Conservation (phyloP, 2,888 invertebrate species). For the Xestia c-nigrum region DNA sequence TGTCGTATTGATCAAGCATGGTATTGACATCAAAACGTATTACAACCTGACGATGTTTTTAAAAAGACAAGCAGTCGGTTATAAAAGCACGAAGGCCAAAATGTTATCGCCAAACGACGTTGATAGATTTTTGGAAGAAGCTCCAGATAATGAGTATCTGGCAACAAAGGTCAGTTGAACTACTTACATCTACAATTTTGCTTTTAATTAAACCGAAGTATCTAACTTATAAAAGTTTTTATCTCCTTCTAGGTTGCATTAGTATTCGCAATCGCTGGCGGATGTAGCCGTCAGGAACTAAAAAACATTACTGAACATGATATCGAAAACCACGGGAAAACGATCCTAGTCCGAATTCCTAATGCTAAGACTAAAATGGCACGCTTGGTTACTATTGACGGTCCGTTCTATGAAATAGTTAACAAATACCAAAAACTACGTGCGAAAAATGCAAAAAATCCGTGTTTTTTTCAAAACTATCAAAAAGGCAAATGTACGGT, state of each 20-base stretch:
- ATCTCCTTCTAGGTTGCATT: conserved; percentile 32
- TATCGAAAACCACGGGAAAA: conserved; percentile 18
- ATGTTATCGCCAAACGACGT: conserved; percentile 23
- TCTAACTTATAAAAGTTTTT: background rate
- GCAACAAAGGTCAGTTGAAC: conserved; percentile 32
- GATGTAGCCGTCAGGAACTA: conserved; percentile 14
- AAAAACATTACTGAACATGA: conserved; percentile 13
- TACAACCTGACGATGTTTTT: conserved; percentile 4
- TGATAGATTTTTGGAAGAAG: conserved; percentile 28
- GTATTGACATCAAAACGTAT: conserved; percentile 29
- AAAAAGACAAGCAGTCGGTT: background rate
- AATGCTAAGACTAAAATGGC: background rate
- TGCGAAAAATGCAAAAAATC: background rate
- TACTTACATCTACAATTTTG: background rate
- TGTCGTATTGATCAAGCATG: conserved; percentile 13
- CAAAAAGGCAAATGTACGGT: conserved; percentile 22
- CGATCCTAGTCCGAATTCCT: conserved; percentile 25
- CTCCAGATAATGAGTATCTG: conserved; percentile 24
- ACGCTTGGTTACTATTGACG: conserved; percentile 23
- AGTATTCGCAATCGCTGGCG: conserved; percentile 29
- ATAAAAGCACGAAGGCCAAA: background rate
- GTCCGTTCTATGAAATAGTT: conserved; percentile 20
- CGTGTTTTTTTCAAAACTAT: conserved; percentile 29
- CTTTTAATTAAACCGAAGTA: background rate
- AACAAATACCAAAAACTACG: conserved; percentile 31